Base-by-base conservation (phyloP, 2,113 vertebrate species). In the Morone saxatilis region DNA sequence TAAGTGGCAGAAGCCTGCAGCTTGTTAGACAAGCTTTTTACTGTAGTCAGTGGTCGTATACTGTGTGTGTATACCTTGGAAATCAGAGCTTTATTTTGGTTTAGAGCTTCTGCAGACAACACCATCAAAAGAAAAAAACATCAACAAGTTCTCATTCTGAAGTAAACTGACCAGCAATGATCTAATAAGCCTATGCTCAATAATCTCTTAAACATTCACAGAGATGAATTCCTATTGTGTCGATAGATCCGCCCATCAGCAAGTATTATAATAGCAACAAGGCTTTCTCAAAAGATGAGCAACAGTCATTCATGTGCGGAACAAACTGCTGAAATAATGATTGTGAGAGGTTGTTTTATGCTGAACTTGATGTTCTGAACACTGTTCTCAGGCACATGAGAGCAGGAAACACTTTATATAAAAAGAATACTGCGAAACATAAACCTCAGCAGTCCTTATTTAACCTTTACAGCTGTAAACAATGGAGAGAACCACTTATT, bases 401-500 rank as follows among this genome's bases (percentile, higher is more conserved):
- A 66, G 40, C 0, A 31, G 31, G 12, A 50, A 53, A 16, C 22
- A 38, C 22, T 59, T 67, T n/a, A 54, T 53, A 67, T 53, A 36
- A 78, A 78, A 76, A 41, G 25, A 61, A 70, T 54, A 56, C 36
- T 67, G 41, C 70, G 70, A 85, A 45, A 50, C 45, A 61, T 68
- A 71, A 80, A 13, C 40, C 67, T 41, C 62, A 68, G 53, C 38
- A 16, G 54, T 45, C 75, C 75, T 65, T 38, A 73, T 83, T 78
- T 91, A 75, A 86, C 78, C 69, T 87, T 47, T 59, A 62, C 80
- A 60, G 60, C 82, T 54, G 71, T 84, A 81, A 91, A 86, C 84
- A 84, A 71, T 72, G 20, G 62, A 82, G n/a, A 43, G 56, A 78
- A 75, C 45, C 66, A 68, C 81, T 89, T 80, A 68, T 89, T 86